phyloP scores from a whole-genome alignment of 1,140 invertebrate genomes.

The Triops longicaudatus region DNA sequence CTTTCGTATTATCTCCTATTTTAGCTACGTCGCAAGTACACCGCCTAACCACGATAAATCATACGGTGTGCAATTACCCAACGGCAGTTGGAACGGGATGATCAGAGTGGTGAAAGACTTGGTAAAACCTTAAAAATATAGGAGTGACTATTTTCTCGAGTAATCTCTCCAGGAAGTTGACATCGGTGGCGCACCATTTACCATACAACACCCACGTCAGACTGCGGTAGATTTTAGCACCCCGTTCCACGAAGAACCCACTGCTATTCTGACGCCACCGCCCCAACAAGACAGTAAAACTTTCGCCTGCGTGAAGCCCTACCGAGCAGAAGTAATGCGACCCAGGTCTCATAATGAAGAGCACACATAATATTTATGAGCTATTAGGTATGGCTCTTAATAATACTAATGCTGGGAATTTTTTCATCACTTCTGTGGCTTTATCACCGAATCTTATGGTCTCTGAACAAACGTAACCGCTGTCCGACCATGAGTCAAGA shows the following conservation, averaged over 20 bases:
- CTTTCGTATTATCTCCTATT: neutral
- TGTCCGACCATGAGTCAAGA: constrained; percentile 22
- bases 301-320: constrained; percentile 35
- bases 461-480: constrained; percentile 25
- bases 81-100: constrained; percentile 26
- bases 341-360: constrained; percentile 15
- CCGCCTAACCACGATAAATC: neutral
- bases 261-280: constrained; percentile 36
- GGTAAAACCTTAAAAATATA: neutral
- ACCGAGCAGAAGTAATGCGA: constrained; percentile 32
- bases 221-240: constrained; percentile 42
- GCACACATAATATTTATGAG: neutral
- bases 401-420: constrained; percentile 23
- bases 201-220: constrained; percentile 40
- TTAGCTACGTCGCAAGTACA: neutral
- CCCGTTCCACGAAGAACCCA: constrained; percentile 38
- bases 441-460: constrained; percentile 21
- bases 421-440: constrained; percentile 28
- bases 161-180: constrained; percentile 36
- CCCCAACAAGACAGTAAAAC: constrained; percentile 34
- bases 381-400: constrained; percentile 30
- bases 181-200: constrained; percentile 40
- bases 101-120: constrained; percentile 19
- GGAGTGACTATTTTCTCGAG: neutral
- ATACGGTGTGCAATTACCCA: constrained; percentile 5